Conservation (phyloP, 1,140 invertebrate species). For the Drosophila murphyi region DNA sequence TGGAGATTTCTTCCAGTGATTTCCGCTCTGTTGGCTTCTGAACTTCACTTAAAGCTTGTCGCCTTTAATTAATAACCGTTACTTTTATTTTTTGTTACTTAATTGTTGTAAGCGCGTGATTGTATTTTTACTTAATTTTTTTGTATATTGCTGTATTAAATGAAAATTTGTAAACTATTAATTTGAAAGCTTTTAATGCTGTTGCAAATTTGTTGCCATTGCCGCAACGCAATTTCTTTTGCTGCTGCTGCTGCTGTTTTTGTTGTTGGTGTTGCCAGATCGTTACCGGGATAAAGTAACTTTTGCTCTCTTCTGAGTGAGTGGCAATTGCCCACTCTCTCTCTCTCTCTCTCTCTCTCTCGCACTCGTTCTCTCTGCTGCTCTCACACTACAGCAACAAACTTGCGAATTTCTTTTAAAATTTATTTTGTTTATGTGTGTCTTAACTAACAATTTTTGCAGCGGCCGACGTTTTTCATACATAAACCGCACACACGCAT, state of each 20-base stretch:
- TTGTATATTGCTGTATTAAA: conserved; percentile 15
- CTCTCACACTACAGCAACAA: conserved; percentile 44
- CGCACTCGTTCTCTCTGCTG: neutral
- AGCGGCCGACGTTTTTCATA: conserved; percentile 40
- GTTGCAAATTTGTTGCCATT: conserved; percentile 40
- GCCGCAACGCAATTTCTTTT: conserved; percentile 78
- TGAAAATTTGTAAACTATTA: conserved; percentile 10
- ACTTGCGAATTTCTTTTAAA: conserved; percentile 63
- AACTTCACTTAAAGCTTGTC: conserved; percentile 6
- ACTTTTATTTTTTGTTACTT: neutral
- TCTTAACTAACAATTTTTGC: conserved; percentile 50
- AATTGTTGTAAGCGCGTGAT: neutral
- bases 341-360: conserved; percentile 11
- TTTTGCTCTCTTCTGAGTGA: conserved; percentile 37
- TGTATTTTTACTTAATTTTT: neutral
- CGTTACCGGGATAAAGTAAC: conserved; percentile 59
- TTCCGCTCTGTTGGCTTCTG: conserved; percentile 9
- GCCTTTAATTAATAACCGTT: neutral
- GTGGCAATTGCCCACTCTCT: neutral
- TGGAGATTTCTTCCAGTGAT: neutral
- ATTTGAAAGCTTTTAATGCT: conserved; percentile 31
- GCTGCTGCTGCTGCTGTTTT: conserved; percentile 54
- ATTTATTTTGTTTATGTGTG: conserved; percentile 70
- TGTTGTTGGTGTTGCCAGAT: conserved; percentile 78
- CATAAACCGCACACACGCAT: neutral